phyloP scores from a whole-genome alignment of 2,888 invertebrate species.

The Elaeidobius kamerunicus region DNA sequence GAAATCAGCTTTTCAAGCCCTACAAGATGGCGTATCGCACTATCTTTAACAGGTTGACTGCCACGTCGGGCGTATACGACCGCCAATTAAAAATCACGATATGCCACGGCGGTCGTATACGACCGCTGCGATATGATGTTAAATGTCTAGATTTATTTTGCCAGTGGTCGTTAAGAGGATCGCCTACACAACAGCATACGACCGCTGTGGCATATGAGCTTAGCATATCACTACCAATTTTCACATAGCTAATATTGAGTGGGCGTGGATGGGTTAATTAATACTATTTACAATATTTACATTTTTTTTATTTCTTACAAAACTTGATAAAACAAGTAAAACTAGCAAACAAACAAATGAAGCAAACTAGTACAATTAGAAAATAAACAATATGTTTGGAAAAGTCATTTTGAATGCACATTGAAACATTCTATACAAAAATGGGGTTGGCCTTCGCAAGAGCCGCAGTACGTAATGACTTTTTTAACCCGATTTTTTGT shows the following conservation, averaged over 20 bases:
- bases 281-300: neutral
- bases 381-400: neutral
- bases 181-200: no score
- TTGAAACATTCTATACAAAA: neutral
- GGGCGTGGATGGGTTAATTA: neutral
- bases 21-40: no score
- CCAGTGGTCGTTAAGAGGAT: neutral
- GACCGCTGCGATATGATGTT: neutral
- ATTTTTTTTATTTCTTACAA: neutral
- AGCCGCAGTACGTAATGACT: slow-evolving; percentile 30
- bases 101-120: neutral
- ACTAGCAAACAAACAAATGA: no score
- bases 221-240: neutral
- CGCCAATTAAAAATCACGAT: neutral
- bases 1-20: no score
- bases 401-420: neutral
- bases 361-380: no score
- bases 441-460: neutral
- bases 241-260: no score
- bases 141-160: neutral
- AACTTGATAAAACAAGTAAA: no score
- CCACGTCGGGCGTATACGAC: slow-evolving; percentile 1
- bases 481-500: slow-evolving; percentile 31
- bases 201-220: neutral
- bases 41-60: slow-evolving; percentile 1